Evolutionary conservation across 2,113 vertebrate genomes (phyloP).

Genomic region (Raja brachyura): DNA sequence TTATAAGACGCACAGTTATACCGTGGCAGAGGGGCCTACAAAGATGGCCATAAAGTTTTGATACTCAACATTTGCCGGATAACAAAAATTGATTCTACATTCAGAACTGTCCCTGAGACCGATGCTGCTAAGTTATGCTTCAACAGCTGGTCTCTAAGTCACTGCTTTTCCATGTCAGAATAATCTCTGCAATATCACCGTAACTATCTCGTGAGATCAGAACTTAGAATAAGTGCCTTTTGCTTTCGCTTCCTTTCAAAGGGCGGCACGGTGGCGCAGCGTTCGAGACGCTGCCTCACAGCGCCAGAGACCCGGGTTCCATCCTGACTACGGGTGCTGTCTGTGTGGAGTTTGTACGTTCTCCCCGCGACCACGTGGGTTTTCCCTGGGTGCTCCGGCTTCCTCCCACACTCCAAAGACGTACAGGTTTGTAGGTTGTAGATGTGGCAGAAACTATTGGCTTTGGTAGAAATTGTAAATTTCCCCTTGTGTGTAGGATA

Average conservation of each 20-base stretch:
- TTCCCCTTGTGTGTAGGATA: no score
- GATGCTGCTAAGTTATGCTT: conserved; percentile 19
- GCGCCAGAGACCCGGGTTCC: no score
- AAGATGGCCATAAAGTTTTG: conserved; percentile 24
- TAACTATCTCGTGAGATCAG: neutral
- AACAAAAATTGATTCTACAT: conserved; percentile 34
- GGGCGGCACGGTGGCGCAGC: no score
- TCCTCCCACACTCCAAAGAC: no score
- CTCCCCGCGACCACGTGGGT: no score
- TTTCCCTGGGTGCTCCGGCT: no score
- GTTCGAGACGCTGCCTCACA: no score
- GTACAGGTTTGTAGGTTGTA: no score
- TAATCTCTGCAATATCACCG: conserved; percentile 13
- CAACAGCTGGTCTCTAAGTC: neutral
- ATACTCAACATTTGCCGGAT: conserved; percentile 21
- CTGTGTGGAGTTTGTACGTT: no score
- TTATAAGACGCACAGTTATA: conserved; percentile 28
- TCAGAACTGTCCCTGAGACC: conserved; percentile 9
- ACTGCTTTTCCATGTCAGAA: neutral
- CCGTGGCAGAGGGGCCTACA: neutral
- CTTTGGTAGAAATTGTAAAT: no score
- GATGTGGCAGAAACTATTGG: no score
- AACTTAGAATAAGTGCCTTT: neutral
- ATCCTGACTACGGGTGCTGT: no score
- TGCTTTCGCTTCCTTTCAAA: neutral